Percentiles rank a stretch among this genome's conserved stretches.
Evolutionary conservation across 2,888 invertebrate species (phyloP).

Genomic region (Cacoxenus indagator): DNA sequence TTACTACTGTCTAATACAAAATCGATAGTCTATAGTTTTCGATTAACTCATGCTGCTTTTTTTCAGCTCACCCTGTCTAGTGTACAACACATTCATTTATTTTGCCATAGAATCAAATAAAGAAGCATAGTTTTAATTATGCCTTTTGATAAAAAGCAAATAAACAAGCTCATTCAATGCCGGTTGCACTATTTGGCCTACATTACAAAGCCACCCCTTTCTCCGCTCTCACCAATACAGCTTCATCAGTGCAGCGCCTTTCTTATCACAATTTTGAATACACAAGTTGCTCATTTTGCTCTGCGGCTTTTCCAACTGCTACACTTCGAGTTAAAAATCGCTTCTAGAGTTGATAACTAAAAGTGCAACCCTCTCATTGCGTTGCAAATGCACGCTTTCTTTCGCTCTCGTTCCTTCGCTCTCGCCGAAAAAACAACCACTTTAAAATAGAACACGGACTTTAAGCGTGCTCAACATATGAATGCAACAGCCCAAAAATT

Average conservation of each 20-base stretch:
- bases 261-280: background rate
- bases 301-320: conserved; percentile 1
- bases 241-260: background rate
- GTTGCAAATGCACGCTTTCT: background rate
- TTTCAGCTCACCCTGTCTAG: background rate
- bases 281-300: background rate
- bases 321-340: background rate
- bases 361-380: background rate
- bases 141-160: background rate
- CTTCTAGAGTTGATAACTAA: background rate
- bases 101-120: no score
- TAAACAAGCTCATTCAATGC: background rate
- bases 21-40: background rate
- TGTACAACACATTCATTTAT: background rate
- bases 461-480: background rate
- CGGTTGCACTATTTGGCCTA: conserved; percentile 13
- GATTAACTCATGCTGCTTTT: background rate
- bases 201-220: background rate
- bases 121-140: no score
- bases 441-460: background rate
- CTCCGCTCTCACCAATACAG: no score
- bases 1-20: background rate
- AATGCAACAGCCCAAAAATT: background rate
- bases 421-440: background rate
- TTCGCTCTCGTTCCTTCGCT: background rate